Evolutionary conservation across 1,140 invertebrate species (phyloP).

Genomic region (Drosophila hydei): DNA sequence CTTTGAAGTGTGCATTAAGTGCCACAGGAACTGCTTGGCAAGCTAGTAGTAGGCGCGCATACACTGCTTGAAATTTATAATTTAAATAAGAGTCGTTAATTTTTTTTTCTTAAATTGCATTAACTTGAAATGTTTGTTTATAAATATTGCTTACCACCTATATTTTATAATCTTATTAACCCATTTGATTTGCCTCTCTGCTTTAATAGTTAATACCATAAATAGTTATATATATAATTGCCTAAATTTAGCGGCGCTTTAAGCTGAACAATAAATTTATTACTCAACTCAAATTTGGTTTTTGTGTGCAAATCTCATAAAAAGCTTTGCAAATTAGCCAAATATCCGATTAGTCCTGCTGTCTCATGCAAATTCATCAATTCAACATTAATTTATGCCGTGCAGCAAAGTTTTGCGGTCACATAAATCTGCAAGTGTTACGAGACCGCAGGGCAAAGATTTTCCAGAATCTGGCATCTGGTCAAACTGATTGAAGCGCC

Average conservation of each 20-base stretch:
- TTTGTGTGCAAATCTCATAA: background rate
- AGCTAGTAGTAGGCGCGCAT: background rate
- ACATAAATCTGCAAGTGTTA: constrained; percentile 68
- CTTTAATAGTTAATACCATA: too few relatives aligned
- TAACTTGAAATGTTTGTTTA: background rate
- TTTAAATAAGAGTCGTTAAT: background rate
- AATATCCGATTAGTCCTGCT: constrained; percentile 25
- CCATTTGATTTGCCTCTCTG: too few relatives aligned
- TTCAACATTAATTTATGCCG: constrained; percentile 74
- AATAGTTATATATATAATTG: too few relatives aligned
- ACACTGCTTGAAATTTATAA: background rate
- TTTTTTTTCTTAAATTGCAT: background rate
- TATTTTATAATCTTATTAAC: background rate
- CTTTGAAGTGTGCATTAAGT: background rate
- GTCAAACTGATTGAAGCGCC: constrained; percentile 59
- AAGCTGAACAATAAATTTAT: too few relatives aligned
- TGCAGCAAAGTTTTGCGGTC: constrained; percentile 70
- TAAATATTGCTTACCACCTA: background rate
- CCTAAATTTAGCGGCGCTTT: too few relatives aligned
- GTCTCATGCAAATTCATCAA: constrained; percentile 67
- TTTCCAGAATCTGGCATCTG: constrained; percentile 27
- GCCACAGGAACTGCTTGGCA: constrained; percentile 2
- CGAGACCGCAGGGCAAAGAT: constrained; percentile 51
- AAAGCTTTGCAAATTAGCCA: constrained; percentile 11
- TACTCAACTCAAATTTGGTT: too few relatives aligned